Conservation (phyloP, 2,113 vertebrate genomes). For the Prunella himalayana region DNA sequence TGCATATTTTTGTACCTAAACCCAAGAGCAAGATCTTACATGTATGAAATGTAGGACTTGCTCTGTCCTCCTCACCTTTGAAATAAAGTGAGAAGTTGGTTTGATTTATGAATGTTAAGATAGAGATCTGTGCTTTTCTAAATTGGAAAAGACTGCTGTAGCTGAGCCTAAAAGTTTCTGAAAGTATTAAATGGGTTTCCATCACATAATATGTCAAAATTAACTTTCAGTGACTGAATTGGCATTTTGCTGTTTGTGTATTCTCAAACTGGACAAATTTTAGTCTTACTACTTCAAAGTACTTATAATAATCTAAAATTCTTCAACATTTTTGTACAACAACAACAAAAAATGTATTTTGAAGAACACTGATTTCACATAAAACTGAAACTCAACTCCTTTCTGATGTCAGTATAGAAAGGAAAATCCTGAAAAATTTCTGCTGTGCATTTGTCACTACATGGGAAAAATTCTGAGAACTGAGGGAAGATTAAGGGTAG, state of each 20-base stretch:
- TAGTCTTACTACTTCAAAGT: not conserved
- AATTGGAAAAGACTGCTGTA: not conserved
- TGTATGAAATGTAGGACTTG: rapidly evolving
- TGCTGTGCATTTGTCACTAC: not conserved
- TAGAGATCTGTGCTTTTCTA: not conserved
- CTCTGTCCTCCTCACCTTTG: not conserved
- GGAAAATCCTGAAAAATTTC: not conserved
- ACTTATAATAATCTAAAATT: not conserved
- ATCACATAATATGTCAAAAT: rapidly evolving
- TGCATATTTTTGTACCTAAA: not conserved
- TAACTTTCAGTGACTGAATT: not conserved
- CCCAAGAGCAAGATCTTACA: not conserved
- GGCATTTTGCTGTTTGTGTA: not conserved
- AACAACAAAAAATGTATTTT: not conserved
- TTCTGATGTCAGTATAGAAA: not conserved
- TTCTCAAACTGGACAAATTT: not conserved
- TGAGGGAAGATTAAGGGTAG: not conserved
- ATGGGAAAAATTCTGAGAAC: not conserved
- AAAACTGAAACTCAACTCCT: not conserved
- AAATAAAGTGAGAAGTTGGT: not conserved
- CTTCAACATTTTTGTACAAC: not conserved
- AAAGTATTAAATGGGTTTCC: not conserved
- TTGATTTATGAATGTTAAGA: not conserved
- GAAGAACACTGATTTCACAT: not conserved
- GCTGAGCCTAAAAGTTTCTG: not conserved